These are phyloP conservation scores for Entomyzon cyanotis DNA, from an alignment of 2,113 vertebrate genomes.

Conservation along the genomic window DNA sequence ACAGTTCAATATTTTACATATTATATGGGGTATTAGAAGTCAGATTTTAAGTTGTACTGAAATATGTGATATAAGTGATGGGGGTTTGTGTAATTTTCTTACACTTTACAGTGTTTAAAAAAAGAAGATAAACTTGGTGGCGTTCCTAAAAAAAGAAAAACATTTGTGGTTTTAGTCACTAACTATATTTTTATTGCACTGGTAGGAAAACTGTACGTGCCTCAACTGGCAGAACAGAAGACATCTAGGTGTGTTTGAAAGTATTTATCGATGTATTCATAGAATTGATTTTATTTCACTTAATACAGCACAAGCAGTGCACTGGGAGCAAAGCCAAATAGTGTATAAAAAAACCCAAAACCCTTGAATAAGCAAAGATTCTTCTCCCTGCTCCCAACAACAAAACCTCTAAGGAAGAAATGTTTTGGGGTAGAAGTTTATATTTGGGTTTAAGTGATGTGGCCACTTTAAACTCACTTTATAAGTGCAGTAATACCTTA, in stretches of 20 bases:
- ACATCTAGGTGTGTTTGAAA: neutral
- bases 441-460: neutral
- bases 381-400: rapidly evolving
- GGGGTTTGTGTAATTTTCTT: neutral
- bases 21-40: neutral
- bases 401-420: neutral
- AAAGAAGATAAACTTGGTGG: rapidly evolving
- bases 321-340: neutral
- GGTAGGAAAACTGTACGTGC: neutral
- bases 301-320: neutral
- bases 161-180: neutral
- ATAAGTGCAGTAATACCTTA: neutral
- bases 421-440: neutral
- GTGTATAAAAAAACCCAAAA: neutral
- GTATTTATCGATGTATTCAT: neutral
- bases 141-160: neutral
- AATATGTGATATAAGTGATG: neutral
- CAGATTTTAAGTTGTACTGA: neutral
- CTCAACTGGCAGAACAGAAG: neutral
- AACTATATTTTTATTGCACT: neutral
- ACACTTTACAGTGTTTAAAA: neutral
- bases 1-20: neutral
- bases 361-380: rapidly evolving
- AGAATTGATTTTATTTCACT: neutral
- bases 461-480: neutral